Base-by-base conservation (phyloP, 2,797 vertebrate species). In the Esox masquinongy region DNA sequence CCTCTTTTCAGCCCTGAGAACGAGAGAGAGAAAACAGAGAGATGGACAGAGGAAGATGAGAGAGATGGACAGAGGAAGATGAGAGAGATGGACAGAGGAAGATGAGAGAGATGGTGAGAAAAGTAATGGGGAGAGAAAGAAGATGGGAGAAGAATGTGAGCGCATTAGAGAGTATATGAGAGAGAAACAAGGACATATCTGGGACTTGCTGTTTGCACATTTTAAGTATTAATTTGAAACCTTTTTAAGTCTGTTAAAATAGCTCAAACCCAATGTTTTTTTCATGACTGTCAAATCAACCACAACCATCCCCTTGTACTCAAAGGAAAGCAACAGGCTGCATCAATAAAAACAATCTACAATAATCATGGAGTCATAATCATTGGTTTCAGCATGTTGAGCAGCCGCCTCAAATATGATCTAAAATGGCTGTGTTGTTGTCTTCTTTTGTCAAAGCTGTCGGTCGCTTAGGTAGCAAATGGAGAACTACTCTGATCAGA, bases 1-100 rank as follows among this genome's bases (percentile, higher is more conserved):
- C 97, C 97, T 91, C 95, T 93, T 88, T 96, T 97, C 91, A 97
- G 66, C 69, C 97, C 97, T 97, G 88, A 75, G 49, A 74, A 19
- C 84, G 75, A 47, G 34, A 86, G 1, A 29, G n/a, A 63, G 61
- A 76, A 59, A 66, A 72, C 2, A 59, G 53, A 72, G 64, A 64
- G 68, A 50, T 2, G 26, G 36, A 70, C 19, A 24, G 36, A 70
- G 8, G 2, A 39, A 49, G 43, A 49, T 56, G 24, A 39, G 17
- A 43, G 68, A 69, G 68, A 69, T 17, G 36, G 31, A 70, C 19
- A 24, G 36, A 70, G 8, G 2, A 39, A 49, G 43, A 49, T 56
- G 24, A 59, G 53, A 72, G 64, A 64, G 68, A 50, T 2, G 26
- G 36, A 70, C 19, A 24, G 36, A 70, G 8, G 2, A 39, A 49